A percentile compares a stretch with the other conserved stretches of the same genome.
Conservation (phyloP, 2,888 invertebrate genomes). For the Amorpha juglandis region DNA sequence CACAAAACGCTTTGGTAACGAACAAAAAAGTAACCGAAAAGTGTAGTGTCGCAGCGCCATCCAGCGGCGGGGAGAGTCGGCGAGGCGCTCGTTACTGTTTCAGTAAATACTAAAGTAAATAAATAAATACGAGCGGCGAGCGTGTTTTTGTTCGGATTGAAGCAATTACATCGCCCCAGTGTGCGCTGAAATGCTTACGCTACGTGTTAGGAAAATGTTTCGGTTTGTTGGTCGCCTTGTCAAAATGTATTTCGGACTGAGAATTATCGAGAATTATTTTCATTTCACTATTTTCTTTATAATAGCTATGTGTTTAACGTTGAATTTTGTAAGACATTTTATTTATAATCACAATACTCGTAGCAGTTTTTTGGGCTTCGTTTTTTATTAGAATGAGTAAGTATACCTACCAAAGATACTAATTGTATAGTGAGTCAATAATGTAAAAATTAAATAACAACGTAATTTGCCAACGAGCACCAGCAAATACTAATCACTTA, state of each 20-base stretch:
- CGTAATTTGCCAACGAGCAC: too few relatives aligned
- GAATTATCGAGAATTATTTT: conserved; percentile 27
- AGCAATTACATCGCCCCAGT: conserved; percentile 64
- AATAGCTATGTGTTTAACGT: too few relatives aligned
- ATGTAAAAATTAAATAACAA: too few relatives aligned
- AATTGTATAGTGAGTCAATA: too few relatives aligned
- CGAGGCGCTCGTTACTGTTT: conserved; percentile 63
- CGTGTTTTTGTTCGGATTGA: conserved; percentile 77
- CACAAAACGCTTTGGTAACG: conserved; percentile 16
- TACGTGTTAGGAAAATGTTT: conserved; percentile 48
- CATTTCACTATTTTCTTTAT: conserved; percentile 19
- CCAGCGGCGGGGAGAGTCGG: conserved; percentile 37
- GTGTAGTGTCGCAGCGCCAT: conserved; percentile 35
- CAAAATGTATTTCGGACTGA: conserved; percentile 34
- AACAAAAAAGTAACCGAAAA: conserved; percentile 22
- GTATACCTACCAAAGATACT: too few relatives aligned
- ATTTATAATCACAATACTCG: too few relatives aligned
- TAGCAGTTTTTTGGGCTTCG: too few relatives aligned
- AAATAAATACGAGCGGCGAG: conserved; percentile 74
- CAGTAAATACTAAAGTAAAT: conserved; percentile 80
- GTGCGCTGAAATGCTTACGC: conserved; percentile 37
- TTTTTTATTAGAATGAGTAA: too few relatives aligned
- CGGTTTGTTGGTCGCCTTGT: conserved; percentile 51
- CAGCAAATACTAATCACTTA: too few relatives aligned
- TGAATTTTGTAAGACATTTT: too few relatives aligned